Evolutionary conservation across 2,113 vertebrate species (phyloP).

Genomic region (Pogona vitticeps): DNA sequence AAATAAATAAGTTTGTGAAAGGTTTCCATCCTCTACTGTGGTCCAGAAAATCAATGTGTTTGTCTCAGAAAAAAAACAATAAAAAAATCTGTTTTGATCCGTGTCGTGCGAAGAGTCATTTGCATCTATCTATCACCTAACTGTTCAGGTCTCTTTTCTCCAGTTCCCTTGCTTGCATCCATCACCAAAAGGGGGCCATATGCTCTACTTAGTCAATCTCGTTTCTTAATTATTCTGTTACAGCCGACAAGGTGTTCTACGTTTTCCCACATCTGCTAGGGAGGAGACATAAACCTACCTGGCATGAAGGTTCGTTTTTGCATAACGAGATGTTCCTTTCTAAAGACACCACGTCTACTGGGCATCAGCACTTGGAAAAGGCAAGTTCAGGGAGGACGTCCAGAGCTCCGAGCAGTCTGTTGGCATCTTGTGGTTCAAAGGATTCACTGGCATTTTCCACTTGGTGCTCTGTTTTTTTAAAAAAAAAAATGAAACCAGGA

Average conservation of each 20-base stretch:
- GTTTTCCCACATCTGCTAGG: not conserved
- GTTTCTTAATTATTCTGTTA: constrained; percentile 21
- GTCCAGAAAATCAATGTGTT: constrained; percentile 99
- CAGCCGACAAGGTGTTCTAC: not conserved
- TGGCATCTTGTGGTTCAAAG: not conserved
- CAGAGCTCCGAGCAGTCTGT: not conserved
- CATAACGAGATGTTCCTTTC: not conserved
- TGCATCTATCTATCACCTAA: constrained; percentile 22
- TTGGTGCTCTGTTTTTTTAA: not conserved
- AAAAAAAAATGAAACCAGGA: not conserved
- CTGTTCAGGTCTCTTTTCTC: not conserved
- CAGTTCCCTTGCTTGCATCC: not conserved
- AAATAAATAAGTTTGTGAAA: constrained; percentile 99
- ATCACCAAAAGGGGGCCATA: not conserved
- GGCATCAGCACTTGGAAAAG: not conserved
- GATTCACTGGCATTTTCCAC: no score
- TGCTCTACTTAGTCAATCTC: not conserved
- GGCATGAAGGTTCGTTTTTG: not conserved
- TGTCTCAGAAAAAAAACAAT: constrained; percentile 89
- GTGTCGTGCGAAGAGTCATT: constrained; percentile 44
- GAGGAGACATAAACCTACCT: not conserved
- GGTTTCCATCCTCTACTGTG: constrained; percentile 99
- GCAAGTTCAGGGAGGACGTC: no score
- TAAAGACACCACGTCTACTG: not conserved
- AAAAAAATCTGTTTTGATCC: constrained; percentile 97